Evolutionary conservation across 1,140 invertebrate species (phyloP).

Genomic region (Drosophila kepulauana): DNA sequence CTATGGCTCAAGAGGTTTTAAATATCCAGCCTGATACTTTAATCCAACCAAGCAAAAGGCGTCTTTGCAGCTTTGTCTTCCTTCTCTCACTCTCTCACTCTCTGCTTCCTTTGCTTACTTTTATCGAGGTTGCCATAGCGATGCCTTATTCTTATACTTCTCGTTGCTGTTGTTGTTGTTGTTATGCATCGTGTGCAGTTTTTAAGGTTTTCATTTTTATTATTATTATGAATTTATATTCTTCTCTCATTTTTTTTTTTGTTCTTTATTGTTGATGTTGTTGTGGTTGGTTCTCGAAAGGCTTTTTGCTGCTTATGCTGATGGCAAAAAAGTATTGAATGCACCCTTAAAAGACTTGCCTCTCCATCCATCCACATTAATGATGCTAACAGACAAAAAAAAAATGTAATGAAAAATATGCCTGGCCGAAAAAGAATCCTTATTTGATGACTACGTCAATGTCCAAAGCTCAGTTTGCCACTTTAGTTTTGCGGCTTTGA

Average conservation of each 20-base stretch:
- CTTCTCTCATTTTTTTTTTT: constrained; percentile 1
- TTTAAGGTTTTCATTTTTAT: constrained; percentile 42
- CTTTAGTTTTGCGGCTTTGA: neutral
- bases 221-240: constrained; percentile 33
- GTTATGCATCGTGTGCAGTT: constrained; percentile 46
- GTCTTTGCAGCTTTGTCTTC: constrained; percentile 16
- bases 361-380: neutral
- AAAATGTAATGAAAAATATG: constrained; percentile 36
- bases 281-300: neutral
- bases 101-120: constrained; percentile 41
- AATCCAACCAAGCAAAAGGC: constrained; percentile 51
- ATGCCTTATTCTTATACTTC: constrained; percentile 5
- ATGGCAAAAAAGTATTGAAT: constrained; percentile 14
- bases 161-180: constrained; percentile 7
- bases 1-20: constrained; percentile 57
- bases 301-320: constrained; percentile 9
- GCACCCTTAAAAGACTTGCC: constrained; percentile 33
- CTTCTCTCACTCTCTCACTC: constrained; percentile 7
- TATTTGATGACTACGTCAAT: constrained; percentile 8
- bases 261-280: neutral
- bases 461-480: constrained; percentile 16
- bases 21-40: constrained; percentile 63
- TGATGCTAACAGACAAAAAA: constrained; percentile 2
- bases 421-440: neutral
- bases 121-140: constrained; percentile 37